Evolutionary conservation across 2,797 vertebrate genomes (phyloP), one percentile per base, ranked within the genome.

Genomic region (Acridotheres tristis): DNA sequence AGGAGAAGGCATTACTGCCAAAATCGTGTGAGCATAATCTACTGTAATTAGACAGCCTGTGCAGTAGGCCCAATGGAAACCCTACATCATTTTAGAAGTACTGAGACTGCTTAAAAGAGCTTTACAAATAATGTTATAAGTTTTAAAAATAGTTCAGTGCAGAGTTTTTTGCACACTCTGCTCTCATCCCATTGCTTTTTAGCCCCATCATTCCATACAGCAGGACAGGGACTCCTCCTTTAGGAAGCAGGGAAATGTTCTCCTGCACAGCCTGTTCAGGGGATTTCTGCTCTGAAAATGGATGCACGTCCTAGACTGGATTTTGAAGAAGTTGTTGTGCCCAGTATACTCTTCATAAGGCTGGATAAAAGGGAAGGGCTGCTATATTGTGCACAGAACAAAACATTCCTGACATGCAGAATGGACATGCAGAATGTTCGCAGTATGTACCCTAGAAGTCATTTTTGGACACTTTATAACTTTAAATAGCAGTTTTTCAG

Each of bases 11-110:
- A 59, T 66, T 90, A 19, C 55, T 95, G 81, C 50, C 81, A 79
- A 88, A 76, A 83, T 9, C 63, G 25, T 4, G 62, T 74, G 89
- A 96, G 84, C 32, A 34, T 73, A 61, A 92, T 79, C 32, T 79
- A 15, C 67, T 83, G 82, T 90, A 91, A 89, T 93, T 84, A 93
- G 66, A 12, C 62, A 80, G 51, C 50, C 93, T 61, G n/a, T 34
- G 69, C 66, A 91, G 43, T 7, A 77, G 72, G 38, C 51, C 85
- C 42, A 51, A 4, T 59, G 80, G 57, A 93, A 88, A 67, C 19
- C 53, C 48, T 47, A 6, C 69, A 58, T 65, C 8, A n/a, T 65
- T 73, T 82, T 3, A 48, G 55, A 53, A 53, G 27, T 9, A 48
- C 30, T 21, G 29, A 75, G 63, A 36, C 13, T 77, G 68, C 85